A percentile compares a stretch with the other conserved stretches of the same genome.
Conservation (phyloP, 2,113 vertebrate genomes). For the Morone saxatilis region DNA sequence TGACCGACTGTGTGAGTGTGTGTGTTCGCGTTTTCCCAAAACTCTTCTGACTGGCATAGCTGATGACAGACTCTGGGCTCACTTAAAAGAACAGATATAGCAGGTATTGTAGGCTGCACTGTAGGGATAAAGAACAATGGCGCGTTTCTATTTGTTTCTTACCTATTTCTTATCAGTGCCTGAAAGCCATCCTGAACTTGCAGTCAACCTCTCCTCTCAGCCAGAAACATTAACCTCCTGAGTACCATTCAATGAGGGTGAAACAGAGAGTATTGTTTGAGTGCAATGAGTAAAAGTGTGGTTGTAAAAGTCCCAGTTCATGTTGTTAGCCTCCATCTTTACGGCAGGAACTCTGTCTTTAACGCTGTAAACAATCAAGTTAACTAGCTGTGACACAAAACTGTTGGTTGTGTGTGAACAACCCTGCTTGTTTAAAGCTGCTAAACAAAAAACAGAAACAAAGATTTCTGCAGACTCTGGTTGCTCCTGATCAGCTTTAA, state of each 20-base stretch:
- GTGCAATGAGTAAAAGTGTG: neutral
- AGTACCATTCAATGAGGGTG: neutral
- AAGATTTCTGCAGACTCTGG: neutral
- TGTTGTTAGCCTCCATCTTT: neutral
- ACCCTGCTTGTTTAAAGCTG: neutral
- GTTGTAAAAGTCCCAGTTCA: neutral
- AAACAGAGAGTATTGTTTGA: neutral
- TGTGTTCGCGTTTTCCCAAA: conserved; percentile 38
- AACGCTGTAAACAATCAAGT: neutral
- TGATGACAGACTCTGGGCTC: conserved; percentile 11
- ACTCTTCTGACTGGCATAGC: conserved; percentile 19
- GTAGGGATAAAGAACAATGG: conserved; percentile 24
- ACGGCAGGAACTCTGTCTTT: neutral
- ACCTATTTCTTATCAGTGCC: conserved; percentile 32
- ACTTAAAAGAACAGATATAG: neutral
- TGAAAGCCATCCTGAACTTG: conserved; percentile 21
- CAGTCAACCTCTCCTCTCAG: neutral
- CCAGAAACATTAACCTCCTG: conserved; percentile 26
- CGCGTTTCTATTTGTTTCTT: neutral
- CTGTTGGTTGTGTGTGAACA: conserved; percentile 1
- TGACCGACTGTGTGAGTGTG: conserved; percentile 33
- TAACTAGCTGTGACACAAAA: neutral
- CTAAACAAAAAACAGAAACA: too few relatives aligned
- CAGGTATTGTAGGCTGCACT: neutral
- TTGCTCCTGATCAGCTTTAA: neutral